Conservation (phyloP, 2,797 vertebrate species). For the Takifugu ocellatus region DNA sequence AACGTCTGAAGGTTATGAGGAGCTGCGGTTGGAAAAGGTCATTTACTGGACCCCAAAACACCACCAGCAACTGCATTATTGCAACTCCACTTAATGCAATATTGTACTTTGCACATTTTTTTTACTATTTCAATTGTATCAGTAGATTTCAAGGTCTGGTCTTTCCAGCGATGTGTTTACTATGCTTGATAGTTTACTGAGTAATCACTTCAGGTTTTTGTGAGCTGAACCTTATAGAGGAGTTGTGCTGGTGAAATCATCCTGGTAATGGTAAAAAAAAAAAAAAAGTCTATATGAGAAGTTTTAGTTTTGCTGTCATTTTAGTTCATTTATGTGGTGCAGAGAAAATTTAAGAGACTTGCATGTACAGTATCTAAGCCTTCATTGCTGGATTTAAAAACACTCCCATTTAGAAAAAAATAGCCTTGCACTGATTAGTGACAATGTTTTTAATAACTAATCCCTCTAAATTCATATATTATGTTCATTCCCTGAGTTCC, state of each 20-base stretch:
- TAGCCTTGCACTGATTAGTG: background rate
- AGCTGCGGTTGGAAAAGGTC: conserved; percentile 1
- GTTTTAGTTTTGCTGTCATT: conserved; percentile 35
- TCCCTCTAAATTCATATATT: background rate
- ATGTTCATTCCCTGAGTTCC: conserved; percentile 25
- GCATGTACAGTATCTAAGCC: conserved; percentile 23
- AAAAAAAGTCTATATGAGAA: conserved; percentile 40
- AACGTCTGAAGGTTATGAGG: background rate
- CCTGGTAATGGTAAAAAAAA: conserved; percentile 11
- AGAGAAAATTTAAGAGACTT: conserved; percentile 21
- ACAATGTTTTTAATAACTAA: background rate
- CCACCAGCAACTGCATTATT: conserved; percentile 13
- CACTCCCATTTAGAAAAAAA: conserved; percentile 24
- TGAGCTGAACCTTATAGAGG: conserved; percentile 14
- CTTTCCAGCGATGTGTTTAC: conserved; percentile 18
- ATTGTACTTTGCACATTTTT: conserved; percentile 45
- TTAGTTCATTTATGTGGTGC: conserved; percentile 46
- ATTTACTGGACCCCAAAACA: conserved; percentile 10
- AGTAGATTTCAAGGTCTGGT: conserved; percentile 26
- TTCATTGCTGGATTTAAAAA: conserved; percentile 36
- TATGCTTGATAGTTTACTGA: conserved; percentile 28
- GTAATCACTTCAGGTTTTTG: conserved; percentile 28
- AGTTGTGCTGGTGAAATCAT: conserved; percentile 24
- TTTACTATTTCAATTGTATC: conserved; percentile 33
- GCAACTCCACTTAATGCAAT: conserved; percentile 30